Base-by-base conservation (phyloP, 2,888 invertebrate genomes). In the Punctoribates punctum region DNA sequence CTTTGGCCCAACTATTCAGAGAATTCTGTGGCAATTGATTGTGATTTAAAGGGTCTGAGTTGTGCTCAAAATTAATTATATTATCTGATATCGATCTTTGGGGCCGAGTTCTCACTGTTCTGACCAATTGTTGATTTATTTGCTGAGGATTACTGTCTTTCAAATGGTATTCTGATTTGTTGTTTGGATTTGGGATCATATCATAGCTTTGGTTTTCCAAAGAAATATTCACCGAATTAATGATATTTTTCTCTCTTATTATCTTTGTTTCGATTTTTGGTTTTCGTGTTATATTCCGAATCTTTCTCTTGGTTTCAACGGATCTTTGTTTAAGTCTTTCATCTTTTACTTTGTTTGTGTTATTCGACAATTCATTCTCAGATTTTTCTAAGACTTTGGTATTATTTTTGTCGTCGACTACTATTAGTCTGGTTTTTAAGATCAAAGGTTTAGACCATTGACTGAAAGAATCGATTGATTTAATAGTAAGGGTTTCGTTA, bases 361-460 rank as follows among this genome's bases (percentile, higher is more conserved):
- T 17, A n/a, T 60, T 60, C 15, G 34, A 27, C 17, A 9, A 62
- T 65, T 65, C 29, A n/a, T 65, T n/a, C 1, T 34, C 34, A 9
- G 29, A 34, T 34, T 65, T 20, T 65, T 65, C 15, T 65, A 60
- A 42, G 42, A 62, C 20, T 65, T 65, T 65, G 5, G 34, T 34
- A 1, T 34, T 3, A 34, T 65, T 65, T n/a, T 5, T 65, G 17
- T 65, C n/a, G 5, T 65, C 65, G 34, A 65, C 20, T 65, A 38
- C 38, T 34, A 38, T 34, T 17, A 34, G 29, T 27, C 9, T 65
- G 9, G 65, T 20, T 34, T 65, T 65, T 29, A 65, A 34, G 15
- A 15, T 34, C 15, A 65, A 38, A 15, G 65, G 65, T 34, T 34
- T 65, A 34, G 15, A 3, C 34, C 34, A 34, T 9, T 13, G 34